Evolutionary conservation across 2,888 invertebrate genomes (phyloP), one percentile per base, ranked within the genome.

Genomic region (Eulithis testata): DNA sequence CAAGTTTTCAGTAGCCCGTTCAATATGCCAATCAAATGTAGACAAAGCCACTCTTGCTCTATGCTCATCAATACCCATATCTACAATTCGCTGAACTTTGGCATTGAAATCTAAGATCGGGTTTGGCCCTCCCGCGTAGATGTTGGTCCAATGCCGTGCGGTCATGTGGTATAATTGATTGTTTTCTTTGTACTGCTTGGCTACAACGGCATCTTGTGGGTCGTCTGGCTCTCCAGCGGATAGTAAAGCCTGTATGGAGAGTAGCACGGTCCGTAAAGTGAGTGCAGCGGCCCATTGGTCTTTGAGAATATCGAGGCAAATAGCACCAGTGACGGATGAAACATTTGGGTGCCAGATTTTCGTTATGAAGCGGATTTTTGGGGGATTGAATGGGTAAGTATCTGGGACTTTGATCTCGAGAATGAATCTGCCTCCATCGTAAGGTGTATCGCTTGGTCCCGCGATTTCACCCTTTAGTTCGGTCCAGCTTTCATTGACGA

Each of bases 271-370:
- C 69, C 99, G 95, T 68, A 99, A 92, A 0, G 99, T 99, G 96
- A 99, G 97, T 5, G 99, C 99, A 55, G 99, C 99, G 68, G 99
- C 99, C 99, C 98, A 98, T 87, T 98, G 98, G 84, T 98, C 98
- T 94, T 99, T 99, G 61, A 99, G 94, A 82, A 99, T 99, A 89
- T 99, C 99, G 88, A 99, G 94, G 90, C 99, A 99, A 82, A 99
- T 99, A 51, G 99, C 99, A 65, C 98, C 98, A 0, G 99, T 99
- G 9, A 98, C 99, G 11, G 99, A 99, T 61, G 99, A 99, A 81
- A 99, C 99, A 91, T 99, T 99, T 60, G 99, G 99, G 93, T 99
- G 99, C 99, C 99, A 99, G 86, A 99, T 98, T 94, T 97, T 98
- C 71, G 99, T 99, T 75, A 97, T 95, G 93, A 99, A 99, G 75